Base-by-base conservation (phyloP, 2,888 invertebrate species). In the Sericinus montela region DNA sequence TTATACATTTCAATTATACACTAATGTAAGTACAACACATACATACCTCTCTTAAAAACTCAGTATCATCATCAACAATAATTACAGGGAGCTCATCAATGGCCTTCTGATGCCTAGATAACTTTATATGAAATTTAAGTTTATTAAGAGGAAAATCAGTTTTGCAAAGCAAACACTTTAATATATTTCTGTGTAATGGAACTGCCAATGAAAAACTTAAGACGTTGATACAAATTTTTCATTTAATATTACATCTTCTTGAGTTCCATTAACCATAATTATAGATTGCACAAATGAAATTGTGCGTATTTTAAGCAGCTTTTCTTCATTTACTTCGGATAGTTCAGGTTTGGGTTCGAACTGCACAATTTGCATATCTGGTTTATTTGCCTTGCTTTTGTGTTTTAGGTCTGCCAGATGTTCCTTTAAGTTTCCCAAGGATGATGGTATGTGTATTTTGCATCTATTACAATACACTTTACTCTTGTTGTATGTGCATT, bases 21-120 rank as follows among this genome's bases (percentile, higher is more conserved):
- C 3, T 19, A 19, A 2, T 19, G 19, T 19, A 19, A 19, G 5
- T 19, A 19, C 19, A 19, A 38, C 13, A 9, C 11, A 34, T 11
- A 48, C 44, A 9, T 58, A 79, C 79, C 72, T 75, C 70, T 63
- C 77, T 59, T 10, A 78, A 55, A 47, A 75, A 75, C 51, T 79
- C 79, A 0, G 62, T 48, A 0, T 65, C 60, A 9, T 64, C 19
- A 0, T 66, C 61, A 2, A 48, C 50, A 5, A 25, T 1, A 1
- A 77, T 47, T 0, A 77, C 56, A 8, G 44, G 36, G 3, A 52
- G 47, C 0, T 52, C 45, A 0, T 45, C 37, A 42, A 70, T 25
- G 1, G 32, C 45, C 7, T 10, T 39, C 0, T 45, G 29, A 52
- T 71, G 69, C 1, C n/a, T 25, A 0, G 10, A 1, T 0, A 34